These are phyloP conservation scores for Antennarius maculatus DNA, from an alignment of 2,797 vertebrate species.

Conservation along the genomic window DNA sequence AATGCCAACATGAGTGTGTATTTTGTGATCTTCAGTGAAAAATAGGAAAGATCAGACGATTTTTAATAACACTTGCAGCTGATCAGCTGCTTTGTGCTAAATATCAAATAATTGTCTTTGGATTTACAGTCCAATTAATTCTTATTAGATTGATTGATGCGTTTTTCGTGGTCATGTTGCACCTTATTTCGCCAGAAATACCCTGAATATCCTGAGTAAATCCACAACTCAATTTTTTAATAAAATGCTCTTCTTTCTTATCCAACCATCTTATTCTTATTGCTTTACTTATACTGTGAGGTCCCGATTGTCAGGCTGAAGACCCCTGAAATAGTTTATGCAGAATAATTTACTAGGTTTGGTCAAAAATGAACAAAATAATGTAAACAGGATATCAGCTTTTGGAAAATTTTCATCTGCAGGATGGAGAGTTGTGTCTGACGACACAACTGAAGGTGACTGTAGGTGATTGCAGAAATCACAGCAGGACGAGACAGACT, in stretches of 20 bases:
- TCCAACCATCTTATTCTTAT: not conserved
- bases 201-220: no score
- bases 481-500: slow-evolving; percentile 70
- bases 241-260: not conserved
- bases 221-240: not conserved
- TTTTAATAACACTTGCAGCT: not conserved
- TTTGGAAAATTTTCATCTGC: not conserved
- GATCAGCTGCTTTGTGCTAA: not conserved
- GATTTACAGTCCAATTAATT: not conserved
- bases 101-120: not conserved
- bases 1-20: not conserved
- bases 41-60: not conserved
- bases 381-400: not conserved
- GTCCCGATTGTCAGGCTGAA: not conserved
- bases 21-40: not conserved
- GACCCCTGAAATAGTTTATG: not conserved
- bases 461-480: slow-evolving; percentile 57
- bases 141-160: not conserved
- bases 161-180: not conserved
- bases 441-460: slow-evolving; percentile 49
- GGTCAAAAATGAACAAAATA: not conserved
- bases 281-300: not conserved
- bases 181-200: not conserved
- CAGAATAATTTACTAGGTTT: not conserved
- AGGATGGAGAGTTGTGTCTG: slow-evolving; percentile 18